phyloP scores from a whole-genome alignment of 1,140 invertebrate genomes.

The Palaemon carinicauda region DNA sequence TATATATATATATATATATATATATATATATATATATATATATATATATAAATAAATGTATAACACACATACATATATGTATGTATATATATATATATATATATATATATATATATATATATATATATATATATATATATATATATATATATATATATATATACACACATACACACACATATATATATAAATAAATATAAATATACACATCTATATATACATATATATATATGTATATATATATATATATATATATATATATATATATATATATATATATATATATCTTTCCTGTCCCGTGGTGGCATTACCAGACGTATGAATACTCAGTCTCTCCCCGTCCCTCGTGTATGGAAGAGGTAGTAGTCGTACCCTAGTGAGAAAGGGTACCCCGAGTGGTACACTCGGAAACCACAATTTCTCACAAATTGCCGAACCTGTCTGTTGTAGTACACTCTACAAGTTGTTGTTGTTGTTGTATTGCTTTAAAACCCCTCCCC shows the following conservation, averaged over 20 bases:
- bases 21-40: not conserved
- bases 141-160: not conserved
- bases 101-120: not conserved
- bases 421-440: no score
- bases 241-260: conserved; percentile 1
- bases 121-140: not conserved
- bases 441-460: no score
- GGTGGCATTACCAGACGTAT: no score
- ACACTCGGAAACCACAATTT: no score
- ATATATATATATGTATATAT: not conserved
- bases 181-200: not conserved
- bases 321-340: no score
- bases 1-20: not conserved
- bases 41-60: not conserved
- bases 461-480: no score
- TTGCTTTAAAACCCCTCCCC: no score
- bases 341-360: no score
- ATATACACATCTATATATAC: not conserved
- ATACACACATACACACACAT: not conserved
- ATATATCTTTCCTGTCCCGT: no score
- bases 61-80: not conserved
- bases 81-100: not conserved
- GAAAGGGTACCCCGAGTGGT: no score
- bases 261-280: not conserved
- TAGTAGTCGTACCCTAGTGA: no score